Evolutionary conservation across 2,797 vertebrate genomes (phyloP).

Genomic region (Microctenopoma lineatum): DNA sequence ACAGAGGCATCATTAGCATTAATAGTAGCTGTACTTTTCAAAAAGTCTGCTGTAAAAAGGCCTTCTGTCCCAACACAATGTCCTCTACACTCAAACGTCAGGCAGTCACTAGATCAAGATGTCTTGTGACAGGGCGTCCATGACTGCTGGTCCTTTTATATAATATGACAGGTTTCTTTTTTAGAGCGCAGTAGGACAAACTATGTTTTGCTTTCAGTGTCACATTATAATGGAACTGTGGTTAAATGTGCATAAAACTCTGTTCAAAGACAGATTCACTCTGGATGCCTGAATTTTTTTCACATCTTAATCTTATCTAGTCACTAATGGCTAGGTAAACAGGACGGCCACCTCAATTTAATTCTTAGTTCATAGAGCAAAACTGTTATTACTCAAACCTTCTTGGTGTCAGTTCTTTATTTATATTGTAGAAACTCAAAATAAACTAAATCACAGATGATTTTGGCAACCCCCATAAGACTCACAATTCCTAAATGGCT

Average conservation of each 20-base stretch:
- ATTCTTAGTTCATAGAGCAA: background rate
- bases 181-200: background rate
- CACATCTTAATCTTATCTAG: background rate
- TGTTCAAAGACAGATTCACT: background rate
- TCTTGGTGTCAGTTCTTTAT: background rate
- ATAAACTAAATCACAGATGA: slow-evolving; percentile 16
- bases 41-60: background rate
- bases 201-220: background rate
- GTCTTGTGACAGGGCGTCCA: too few relatives aligned
- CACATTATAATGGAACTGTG: background rate
- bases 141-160: background rate
- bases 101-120: background rate
- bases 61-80: background rate
- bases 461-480: slow-evolving; percentile 6
- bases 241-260: background rate
- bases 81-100: background rate
- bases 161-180: background rate
- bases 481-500: slow-evolving; percentile 18
- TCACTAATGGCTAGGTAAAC: background rate
- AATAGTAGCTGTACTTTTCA: background rate
- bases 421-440: background rate
- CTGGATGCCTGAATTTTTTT: background rate
- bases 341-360: background rate
- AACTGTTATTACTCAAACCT: slow-evolving; percentile 1
- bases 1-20: too few relatives aligned